Evolutionary conservation across 1,140 invertebrate genomes (phyloP).

Genomic region (Ceratoteleas bidentatus): DNA sequence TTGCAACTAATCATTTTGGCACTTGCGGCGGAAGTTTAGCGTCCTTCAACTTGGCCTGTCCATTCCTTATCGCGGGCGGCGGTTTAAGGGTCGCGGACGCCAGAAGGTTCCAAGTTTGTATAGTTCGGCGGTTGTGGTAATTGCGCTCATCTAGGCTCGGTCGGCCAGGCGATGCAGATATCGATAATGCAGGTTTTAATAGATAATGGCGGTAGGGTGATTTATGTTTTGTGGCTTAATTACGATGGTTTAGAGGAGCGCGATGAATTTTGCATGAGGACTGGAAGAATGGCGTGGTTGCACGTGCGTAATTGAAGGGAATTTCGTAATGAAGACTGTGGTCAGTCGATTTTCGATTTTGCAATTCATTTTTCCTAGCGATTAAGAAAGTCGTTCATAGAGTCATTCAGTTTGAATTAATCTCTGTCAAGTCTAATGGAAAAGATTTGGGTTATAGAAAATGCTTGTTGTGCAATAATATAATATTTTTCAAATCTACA

Average conservation of each 20-base stretch:
- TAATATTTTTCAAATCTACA: too few species aligned
- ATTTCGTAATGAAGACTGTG: too few species aligned
- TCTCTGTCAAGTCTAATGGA: too few species aligned
- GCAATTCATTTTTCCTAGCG: too few species aligned
- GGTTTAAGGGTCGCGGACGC: not conserved
- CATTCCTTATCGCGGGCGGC: not conserved
- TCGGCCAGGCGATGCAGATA: not conserved
- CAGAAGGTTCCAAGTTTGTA: not conserved
- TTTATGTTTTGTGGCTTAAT: slow-evolving; percentile 4
- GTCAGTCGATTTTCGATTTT: too few species aligned
- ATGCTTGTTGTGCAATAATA: too few species aligned
- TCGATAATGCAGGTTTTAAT: slow-evolving; percentile 10
- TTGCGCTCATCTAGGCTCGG: slow-evolving; percentile 8
- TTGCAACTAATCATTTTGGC: too few species aligned
- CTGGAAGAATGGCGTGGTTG: not conserved
- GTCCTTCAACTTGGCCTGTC: too few species aligned
- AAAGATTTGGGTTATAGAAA: too few species aligned
- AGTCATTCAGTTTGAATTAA: too few species aligned
- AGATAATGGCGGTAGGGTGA: slow-evolving; percentile 5
- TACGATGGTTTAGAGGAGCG: not conserved
- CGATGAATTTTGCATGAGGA: not conserved
- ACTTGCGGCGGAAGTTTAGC: too few species aligned
- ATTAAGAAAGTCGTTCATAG: too few species aligned
- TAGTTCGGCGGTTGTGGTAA: slow-evolving; percentile 5
- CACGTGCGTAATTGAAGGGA: not conserved